Evolutionary conservation across 2,888 invertebrate species (phyloP).

Genomic region (Cephus pygmeus): DNA sequence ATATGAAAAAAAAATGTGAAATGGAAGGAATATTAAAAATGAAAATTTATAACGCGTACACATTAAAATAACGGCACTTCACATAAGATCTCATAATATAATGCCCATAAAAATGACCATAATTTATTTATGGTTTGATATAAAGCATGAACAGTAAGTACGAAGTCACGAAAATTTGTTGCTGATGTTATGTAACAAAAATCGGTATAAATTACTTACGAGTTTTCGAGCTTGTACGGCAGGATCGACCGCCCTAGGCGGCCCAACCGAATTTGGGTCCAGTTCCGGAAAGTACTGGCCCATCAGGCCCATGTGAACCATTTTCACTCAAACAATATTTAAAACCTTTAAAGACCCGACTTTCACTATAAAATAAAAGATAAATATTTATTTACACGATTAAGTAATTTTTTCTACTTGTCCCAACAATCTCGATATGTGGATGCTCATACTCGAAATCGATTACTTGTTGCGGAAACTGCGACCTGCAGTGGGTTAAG

Average conservation of each 20-base stretch:
- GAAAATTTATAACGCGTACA: background rate
- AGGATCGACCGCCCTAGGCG: constrained; percentile 37
- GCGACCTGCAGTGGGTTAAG: background rate
- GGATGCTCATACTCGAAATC: background rate
- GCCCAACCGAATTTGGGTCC: constrained; percentile 40
- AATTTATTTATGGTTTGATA: background rate
- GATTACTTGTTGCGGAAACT: background rate
- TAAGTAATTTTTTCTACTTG: background rate
- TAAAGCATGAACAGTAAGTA: background rate
- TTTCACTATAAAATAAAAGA: background rate
- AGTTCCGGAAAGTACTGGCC: constrained; percentile 45
- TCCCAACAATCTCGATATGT: background rate
- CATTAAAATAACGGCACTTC: background rate
- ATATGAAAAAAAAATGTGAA: background rate
- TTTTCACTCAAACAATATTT: constrained; percentile 14
- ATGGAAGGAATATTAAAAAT: background rate
- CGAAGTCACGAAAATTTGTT: background rate
- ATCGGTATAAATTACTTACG: constrained; percentile 35
- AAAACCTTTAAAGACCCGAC: background rate
- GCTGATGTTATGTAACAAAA: background rate
- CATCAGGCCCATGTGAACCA: constrained; percentile 44
- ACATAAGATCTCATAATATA: background rate
- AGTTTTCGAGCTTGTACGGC: constrained; percentile 42
- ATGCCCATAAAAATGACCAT: background rate
- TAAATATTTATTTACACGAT: no score